Evolutionary conservation across 1,140 invertebrate genomes (phyloP).

Genomic region (Zaprionus vittiger): DNA sequence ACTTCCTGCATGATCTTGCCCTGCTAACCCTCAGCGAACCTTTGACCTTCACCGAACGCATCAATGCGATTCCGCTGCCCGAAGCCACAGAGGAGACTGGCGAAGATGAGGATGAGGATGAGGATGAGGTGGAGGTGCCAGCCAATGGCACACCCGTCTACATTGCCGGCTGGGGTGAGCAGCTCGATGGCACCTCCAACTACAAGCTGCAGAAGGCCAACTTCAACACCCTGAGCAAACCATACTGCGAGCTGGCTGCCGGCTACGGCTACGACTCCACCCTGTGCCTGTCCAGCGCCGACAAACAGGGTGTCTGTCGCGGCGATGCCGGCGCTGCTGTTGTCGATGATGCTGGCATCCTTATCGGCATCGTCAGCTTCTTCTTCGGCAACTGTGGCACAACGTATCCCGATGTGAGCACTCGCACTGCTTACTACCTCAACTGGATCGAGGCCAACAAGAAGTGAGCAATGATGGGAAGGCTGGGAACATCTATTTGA

Average conservation of each 20-base stretch:
- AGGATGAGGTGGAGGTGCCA: slow-evolving; percentile 27
- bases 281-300: slow-evolving; percentile 59
- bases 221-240: slow-evolving; percentile 52
- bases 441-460: slow-evolving; percentile 59
- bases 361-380: slow-evolving; percentile 66
- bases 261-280: slow-evolving; percentile 68
- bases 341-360: slow-evolving; percentile 43
- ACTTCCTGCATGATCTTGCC: slow-evolving; percentile 85
- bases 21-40: slow-evolving; percentile 79
- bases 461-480: not conserved
- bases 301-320: slow-evolving; percentile 65
- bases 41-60: slow-evolving; percentile 68
- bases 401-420: slow-evolving; percentile 61
- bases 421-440: slow-evolving; percentile 55
- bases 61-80: slow-evolving; percentile 73
- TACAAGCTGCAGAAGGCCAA: slow-evolving; percentile 70
- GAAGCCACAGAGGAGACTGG: slow-evolving; percentile 20
- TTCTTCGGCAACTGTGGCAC: slow-evolving; percentile 71
- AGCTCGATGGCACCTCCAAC: slow-evolving; percentile 43
- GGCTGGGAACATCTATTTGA: too few relatives aligned
- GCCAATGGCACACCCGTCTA: slow-evolving; percentile 61
- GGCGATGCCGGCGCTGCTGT: slow-evolving; percentile 70
- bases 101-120: slow-evolving; percentile 18
- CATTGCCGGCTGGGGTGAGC: slow-evolving; percentile 71
- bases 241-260: slow-evolving; percentile 57